Conservation (phyloP, 1,140 invertebrate genomes). For the Aphis gossypii region DNA sequence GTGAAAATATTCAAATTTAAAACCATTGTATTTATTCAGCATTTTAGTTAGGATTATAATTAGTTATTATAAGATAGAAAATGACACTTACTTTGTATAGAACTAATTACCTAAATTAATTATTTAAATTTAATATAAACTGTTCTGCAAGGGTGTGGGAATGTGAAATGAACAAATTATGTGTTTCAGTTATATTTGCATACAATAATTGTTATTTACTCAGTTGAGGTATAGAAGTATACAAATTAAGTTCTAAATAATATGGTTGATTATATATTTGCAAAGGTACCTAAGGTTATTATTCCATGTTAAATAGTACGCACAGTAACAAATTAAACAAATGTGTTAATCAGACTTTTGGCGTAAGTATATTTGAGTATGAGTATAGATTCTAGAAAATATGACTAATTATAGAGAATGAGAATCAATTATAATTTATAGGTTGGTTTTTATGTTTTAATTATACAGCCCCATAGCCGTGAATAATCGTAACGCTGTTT, state of each 20-base stretch:
- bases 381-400: not conserved
- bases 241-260: not conserved
- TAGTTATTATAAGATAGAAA: slow-evolving; percentile 14
- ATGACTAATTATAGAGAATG: not conserved
- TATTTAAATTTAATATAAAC: not conserved
- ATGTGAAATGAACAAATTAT: not conserved
- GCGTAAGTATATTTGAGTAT: not conserved
- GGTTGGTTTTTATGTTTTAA: not conserved
- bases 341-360: not conserved
- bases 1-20: slow-evolving; percentile 19
- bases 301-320: not conserved
- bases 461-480: not conserved
- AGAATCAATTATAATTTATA: not conserved
- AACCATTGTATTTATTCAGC: not conserved
- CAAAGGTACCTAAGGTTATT: not conserved
- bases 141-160: not conserved
- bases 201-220: not conserved
- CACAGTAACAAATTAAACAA: not conserved
- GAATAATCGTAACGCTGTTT: not conserved
- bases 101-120: not conserved
- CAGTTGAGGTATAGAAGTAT: not conserved
- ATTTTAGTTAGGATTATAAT: slow-evolving; percentile 13
- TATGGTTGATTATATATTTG: not conserved
- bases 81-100: not conserved
- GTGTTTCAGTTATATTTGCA: slow-evolving; percentile 4